Percentiles rank a stretch among this genome's conserved stretches.
These are phyloP conservation scores for Dicranocentrus wangi DNA, from an alignment of 2,888 invertebrate species.

Conservation along the genomic window DNA sequence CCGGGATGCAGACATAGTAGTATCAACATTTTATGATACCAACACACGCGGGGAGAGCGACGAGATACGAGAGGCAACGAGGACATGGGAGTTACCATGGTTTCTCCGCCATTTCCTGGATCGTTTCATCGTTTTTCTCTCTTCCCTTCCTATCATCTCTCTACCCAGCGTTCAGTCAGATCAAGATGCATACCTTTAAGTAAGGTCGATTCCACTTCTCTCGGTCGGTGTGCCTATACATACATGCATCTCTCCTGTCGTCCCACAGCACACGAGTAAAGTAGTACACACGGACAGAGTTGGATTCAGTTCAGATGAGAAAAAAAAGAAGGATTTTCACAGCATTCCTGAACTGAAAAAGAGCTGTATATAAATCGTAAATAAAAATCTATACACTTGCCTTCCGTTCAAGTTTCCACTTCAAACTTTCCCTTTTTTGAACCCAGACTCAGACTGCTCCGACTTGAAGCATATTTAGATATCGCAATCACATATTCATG, in stretches of 20 bases:
- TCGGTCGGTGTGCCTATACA: not conserved
- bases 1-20: slow-evolving; percentile 26
- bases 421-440: not conserved
- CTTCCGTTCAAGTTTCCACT: not conserved
- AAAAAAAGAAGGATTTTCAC: not conserved
- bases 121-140: slow-evolving; percentile 65
- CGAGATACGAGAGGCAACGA: slow-evolving; percentile 59
- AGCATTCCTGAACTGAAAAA: not conserved
- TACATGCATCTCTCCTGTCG: not conserved
- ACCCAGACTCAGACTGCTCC: not conserved
- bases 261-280: not conserved
- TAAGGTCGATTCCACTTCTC: not conserved
- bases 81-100: slow-evolving; percentile 64
- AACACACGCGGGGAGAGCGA: slow-evolving; percentile 51
- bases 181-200: slow-evolving; percentile 41
- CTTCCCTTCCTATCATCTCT: not conserved
- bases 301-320: not conserved
- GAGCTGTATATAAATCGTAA: not conserved
- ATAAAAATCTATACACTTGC: slow-evolving; percentile 5
- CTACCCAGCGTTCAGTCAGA: not conserved
- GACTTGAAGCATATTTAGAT: slow-evolving; percentile 29
- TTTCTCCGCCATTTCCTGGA: slow-evolving; percentile 71
- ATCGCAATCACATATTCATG: slow-evolving; percentile 37
- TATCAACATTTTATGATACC: slow-evolving; percentile 29
- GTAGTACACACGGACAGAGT: not conserved